These are phyloP conservation scores for Celastrina argiolus DNA, from an alignment of 2,888 invertebrate species.

Conservation along the genomic window DNA sequence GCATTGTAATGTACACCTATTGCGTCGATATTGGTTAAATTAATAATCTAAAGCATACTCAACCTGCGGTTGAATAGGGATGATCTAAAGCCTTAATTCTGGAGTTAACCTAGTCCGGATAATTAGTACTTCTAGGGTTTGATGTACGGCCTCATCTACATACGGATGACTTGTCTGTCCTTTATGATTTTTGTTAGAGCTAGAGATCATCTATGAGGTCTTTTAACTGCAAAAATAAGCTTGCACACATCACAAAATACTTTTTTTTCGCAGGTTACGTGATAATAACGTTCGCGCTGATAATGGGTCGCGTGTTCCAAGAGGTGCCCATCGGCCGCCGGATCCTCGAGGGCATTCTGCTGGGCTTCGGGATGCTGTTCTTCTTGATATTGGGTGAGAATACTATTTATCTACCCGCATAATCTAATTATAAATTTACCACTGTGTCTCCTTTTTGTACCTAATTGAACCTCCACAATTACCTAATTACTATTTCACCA, in stretches of 20 bases:
- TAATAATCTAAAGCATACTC: too few species aligned
- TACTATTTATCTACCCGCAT: too few species aligned
- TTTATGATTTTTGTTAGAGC: background rate
- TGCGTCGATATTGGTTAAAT: too few species aligned
- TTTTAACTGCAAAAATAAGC: background rate
- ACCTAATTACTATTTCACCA: too few species aligned
- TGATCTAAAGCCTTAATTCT: too few species aligned
- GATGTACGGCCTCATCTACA: background rate
- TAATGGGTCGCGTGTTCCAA: constrained; percentile 80
- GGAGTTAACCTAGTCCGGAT: background rate
- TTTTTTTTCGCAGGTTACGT: constrained; percentile 72
- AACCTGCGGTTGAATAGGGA: too few species aligned
- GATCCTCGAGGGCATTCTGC: constrained; percentile 81
- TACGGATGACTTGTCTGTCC: background rate
- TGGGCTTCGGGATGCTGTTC: constrained; percentile 83
- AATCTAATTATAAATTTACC: too few species aligned
- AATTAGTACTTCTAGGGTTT: background rate
- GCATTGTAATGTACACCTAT: background rate
- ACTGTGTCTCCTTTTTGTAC: too few species aligned
- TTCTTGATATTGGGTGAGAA: constrained; percentile 81
- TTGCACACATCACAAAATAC: background rate
- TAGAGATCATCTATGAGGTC: too few species aligned
- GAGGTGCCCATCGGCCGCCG: constrained; percentile 81
- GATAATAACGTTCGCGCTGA: constrained; percentile 82
- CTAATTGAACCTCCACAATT: too few species aligned